Percentiles rank a stretch among this genome's conserved stretches.
These are phyloP conservation scores for Lasioglossum lativentre DNA, from an alignment of 2,888 invertebrate species.

Conservation along the genomic window DNA sequence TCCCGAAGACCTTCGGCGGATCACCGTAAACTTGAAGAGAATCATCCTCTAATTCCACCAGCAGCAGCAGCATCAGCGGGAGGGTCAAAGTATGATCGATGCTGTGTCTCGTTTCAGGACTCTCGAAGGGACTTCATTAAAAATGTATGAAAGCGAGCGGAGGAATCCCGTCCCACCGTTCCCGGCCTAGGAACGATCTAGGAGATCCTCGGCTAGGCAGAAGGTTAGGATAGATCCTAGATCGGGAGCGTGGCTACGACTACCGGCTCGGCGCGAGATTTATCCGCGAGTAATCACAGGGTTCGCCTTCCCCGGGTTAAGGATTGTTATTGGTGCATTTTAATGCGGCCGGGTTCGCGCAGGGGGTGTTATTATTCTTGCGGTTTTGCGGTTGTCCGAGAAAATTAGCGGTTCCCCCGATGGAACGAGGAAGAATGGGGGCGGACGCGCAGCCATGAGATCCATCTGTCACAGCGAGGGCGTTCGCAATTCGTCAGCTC, in stretches of 20 bases:
- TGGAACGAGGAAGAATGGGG: constrained; percentile 59
- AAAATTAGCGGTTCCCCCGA: constrained; percentile 77
- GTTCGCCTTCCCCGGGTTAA: constrained; percentile 65
- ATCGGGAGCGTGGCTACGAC: constrained; percentile 58
- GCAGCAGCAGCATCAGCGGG: neutral
- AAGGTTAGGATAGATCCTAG: constrained; percentile 49
- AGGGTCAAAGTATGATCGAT: constrained; percentile 44
- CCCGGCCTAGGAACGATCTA: neutral
- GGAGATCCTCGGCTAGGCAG: constrained; percentile 6
- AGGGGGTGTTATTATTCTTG: constrained; percentile 80
- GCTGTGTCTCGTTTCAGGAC: constrained; percentile 25
- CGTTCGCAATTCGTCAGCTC: constrained; percentile 74
- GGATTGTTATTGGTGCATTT: constrained; percentile 81
- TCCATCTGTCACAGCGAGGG: constrained; percentile 78
- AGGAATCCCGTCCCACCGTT: neutral
- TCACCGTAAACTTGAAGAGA: neutral
- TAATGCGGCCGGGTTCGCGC: constrained; percentile 73
- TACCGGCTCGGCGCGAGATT: constrained; percentile 79
- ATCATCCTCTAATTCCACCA: constrained; percentile 23
- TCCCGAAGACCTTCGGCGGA: neutral
- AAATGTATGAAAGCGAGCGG: constrained; percentile 63
- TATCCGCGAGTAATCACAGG: constrained; percentile 80
- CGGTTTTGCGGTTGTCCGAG: constrained; percentile 81
- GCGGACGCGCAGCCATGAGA: constrained; percentile 67
- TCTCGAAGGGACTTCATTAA: constrained; percentile 54